Base-by-base conservation (phyloP, 2,888 invertebrate species). In the Pristionchus mayeri region DNA sequence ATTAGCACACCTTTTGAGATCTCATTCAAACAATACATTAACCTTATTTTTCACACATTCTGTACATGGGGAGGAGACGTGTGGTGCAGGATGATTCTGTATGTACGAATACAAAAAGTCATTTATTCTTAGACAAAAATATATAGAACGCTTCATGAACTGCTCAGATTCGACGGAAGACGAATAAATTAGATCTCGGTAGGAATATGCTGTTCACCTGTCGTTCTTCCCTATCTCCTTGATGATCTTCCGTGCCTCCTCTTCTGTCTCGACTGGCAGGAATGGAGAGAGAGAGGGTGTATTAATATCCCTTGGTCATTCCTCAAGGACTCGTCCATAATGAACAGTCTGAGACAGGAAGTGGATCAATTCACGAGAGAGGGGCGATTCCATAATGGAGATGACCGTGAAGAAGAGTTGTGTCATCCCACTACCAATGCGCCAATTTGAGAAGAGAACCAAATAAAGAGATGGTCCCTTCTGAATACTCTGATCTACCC, bases 321-420 rank as follows among this genome's bases (percentile, higher is more conserved):
- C n/a, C 40, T 40, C 71, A 71, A 71, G 71, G 71, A 40, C 71
- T 44, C 37, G 7, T 24, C 44, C 71, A 71, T 71, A 71, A 71
- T 71, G 71, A 71, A 71, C 71, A 71, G 71, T 71, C 71, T 71
- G 40, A 71, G 4, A 71, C 71, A 71, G 71, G 71, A 71, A 71
- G 71, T 71, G 71, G 40, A 71, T 71, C 71, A 71, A 71, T 71
- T 71, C 71, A 71, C 37, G 40, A 71, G 40, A 34, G 67, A 71
- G 63, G 18, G 40, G n/a, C 40, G 67, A 71, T 71, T 40, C 67
- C 40, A 71, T 71, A 11, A 71, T 71, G 44, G 71, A 71, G 63
- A 71, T 71, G 71, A 71, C 71, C 71, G 24, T 71, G 71, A 71
- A 71, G 44, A 71, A 40, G 40, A 71, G 40, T 71, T 40, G 40